Evolutionary conservation across 2,797 vertebrate genomes (phyloP).

Genomic region (Lepilemur septentrionalis): DNA sequence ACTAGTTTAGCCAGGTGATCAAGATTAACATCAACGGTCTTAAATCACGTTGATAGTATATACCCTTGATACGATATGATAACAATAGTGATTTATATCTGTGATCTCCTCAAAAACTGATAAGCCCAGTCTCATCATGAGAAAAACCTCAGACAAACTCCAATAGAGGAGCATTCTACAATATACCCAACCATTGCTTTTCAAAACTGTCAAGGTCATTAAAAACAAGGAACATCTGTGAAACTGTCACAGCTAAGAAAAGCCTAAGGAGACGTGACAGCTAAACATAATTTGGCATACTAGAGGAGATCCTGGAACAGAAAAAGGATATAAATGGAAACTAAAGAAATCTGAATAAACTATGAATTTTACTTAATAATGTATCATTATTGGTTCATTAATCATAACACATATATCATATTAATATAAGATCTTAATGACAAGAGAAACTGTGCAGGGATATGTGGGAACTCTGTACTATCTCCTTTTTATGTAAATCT

Average conservation of each 20-base stretch:
- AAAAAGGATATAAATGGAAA: neutral
- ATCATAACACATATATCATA: neutral
- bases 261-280: neutral
- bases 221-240: neutral
- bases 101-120: neutral
- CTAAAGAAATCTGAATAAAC: neutral
- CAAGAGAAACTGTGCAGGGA: neutral
- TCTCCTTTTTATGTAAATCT: neutral
- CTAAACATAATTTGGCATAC: neutral
- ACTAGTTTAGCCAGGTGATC: neutral
- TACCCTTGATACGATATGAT: neutral
- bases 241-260: neutral
- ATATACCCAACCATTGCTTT: neutral
- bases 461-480: neutral
- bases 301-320: neutral
- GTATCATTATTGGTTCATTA: neutral
- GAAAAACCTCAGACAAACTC: neutral
- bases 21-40: neutral
- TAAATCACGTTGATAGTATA: neutral
- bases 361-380: neutral
- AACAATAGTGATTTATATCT: neutral
- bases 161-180: neutral
- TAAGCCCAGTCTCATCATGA: neutral
- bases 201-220: neutral
- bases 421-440: neutral